These are phyloP conservation scores for Cyclopterus lumpus DNA, from an alignment of 2,797 vertebrate genomes.

Conservation along the genomic window DNA sequence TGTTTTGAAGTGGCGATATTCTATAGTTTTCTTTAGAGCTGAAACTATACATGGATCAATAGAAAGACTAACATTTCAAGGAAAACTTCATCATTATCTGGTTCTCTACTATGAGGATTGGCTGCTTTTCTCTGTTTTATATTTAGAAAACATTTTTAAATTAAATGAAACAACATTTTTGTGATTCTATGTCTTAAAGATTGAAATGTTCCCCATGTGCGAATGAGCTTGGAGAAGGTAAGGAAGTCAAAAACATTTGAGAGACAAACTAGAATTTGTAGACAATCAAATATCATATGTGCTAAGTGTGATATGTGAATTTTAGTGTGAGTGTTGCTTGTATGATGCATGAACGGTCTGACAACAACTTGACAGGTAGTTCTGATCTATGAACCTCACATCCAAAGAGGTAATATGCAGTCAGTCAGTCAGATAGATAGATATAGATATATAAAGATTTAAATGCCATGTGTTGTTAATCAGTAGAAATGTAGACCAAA, in stretches of 20 bases:
- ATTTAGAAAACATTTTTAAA: not conserved
- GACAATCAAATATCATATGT: not conserved
- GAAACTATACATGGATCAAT: not conserved
- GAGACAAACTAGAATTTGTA: not conserved
- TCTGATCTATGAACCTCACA: conserved; percentile 10
- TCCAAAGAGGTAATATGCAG: conserved; percentile 1
- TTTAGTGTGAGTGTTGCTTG: not conserved
- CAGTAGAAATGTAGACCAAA: not conserved
- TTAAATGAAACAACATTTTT: not conserved
- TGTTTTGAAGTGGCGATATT: not conserved
- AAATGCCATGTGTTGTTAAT: not conserved
- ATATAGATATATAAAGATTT: not conserved
- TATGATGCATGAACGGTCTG: not conserved
- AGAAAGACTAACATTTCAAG: not conserved
- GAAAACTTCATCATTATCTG: not conserved
- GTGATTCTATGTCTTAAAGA: not conserved
- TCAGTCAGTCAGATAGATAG: not conserved
- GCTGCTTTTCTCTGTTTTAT: not conserved
- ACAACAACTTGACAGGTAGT: conserved; percentile 13
- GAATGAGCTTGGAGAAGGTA: not conserved
- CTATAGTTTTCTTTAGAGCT: not conserved
- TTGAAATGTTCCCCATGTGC: not conserved
- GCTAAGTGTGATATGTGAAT: not conserved
- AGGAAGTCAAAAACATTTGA: not conserved
- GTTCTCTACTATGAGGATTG: not conserved